These are phyloP conservation scores for Eira barbara DNA, from an alignment of 2,113 vertebrate genomes.

Conservation along the genomic window DNA sequence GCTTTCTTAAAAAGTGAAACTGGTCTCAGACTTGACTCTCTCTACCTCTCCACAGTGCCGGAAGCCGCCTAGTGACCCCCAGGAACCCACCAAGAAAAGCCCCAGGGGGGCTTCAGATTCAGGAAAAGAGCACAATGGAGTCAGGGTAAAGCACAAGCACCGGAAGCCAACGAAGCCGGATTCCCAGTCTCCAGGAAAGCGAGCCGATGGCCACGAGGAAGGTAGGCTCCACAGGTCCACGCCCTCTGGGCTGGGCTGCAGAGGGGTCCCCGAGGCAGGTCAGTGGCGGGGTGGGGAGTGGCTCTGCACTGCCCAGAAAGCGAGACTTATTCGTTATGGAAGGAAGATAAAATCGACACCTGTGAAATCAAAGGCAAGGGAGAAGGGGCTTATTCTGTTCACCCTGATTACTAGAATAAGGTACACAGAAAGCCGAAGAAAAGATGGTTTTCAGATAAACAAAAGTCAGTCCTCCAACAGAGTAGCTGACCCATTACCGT, in stretches of 20 bases:
- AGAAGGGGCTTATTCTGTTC: neutral
- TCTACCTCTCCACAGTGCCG: slow-evolving; percentile 77
- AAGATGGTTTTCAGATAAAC: neutral
- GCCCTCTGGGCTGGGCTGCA: neutral
- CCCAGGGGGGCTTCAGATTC: slow-evolving; percentile 65
- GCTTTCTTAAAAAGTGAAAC: slow-evolving; percentile 19
- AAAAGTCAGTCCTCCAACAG: neutral
- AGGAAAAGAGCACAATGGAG: slow-evolving; percentile 79
- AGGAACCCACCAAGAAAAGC: slow-evolving; percentile 74
- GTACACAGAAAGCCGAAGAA: neutral
- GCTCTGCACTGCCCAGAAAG: neutral
- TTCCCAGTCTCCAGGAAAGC: slow-evolving; percentile 66
- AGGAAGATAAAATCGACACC: neutral
- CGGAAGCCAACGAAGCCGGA: slow-evolving; percentile 78
- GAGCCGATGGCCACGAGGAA: slow-evolving; percentile 79
- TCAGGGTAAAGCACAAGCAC: slow-evolving; percentile 84
- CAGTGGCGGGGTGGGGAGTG: neutral
- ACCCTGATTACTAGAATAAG: neutral
- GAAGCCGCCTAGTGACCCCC: slow-evolving; percentile 73
- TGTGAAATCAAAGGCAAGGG: neutral
- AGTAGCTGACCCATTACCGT: neutral
- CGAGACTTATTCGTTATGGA: neutral
- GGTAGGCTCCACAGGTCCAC: slow-evolving; percentile 70
- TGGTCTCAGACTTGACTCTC: neutral
- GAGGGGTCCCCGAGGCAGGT: neutral